Evolutionary conservation across 92 coral and sea anemone genomes (phyloP).

Genomic region (Parazoanthus darwini): DNA sequence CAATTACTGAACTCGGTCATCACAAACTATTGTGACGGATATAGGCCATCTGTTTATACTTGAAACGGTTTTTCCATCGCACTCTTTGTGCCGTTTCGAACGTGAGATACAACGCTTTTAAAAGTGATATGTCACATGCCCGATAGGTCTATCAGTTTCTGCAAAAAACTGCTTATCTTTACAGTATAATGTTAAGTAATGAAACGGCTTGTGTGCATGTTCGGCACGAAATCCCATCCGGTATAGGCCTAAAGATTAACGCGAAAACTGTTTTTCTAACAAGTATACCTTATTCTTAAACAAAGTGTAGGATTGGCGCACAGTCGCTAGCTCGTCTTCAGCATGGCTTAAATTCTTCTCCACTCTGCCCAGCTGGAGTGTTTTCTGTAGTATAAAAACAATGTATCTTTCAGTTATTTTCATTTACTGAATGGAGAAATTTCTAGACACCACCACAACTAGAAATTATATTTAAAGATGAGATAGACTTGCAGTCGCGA

Average conservation of each 20-base stretch:
- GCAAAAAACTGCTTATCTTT: too few species aligned
- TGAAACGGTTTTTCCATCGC: too few species aligned
- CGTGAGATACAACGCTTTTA: too few species aligned
- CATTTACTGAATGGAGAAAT: neutral
- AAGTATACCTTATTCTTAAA: conserved; percentile 81
- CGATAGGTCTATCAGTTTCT: too few species aligned
- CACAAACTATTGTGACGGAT: too few species aligned
- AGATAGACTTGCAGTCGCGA: neutral
- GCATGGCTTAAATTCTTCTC: conserved; percentile 72
- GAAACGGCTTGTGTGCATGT: too few species aligned
- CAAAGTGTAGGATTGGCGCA: conserved; percentile 82
- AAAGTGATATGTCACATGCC: too few species aligned
- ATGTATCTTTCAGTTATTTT: neutral
- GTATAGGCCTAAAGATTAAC: neutral
- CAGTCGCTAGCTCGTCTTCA: conserved; percentile 72
- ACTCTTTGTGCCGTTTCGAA: too few species aligned
- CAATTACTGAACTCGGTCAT: too few species aligned
- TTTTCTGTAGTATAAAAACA: conserved; percentile 64
- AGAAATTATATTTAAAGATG: neutral
- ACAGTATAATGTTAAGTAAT: too few species aligned
- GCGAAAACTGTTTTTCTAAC: neutral
- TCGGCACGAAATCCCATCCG: too few species aligned
- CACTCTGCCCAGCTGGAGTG: conserved; percentile 78
- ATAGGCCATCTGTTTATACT: too few species aligned
- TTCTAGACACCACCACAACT: neutral